Percentiles rank a stretch among this genome's conserved stretches.
phyloP scores from a whole-genome alignment of 2,888 invertebrate genomes.

The Cyclophora punctaria region DNA sequence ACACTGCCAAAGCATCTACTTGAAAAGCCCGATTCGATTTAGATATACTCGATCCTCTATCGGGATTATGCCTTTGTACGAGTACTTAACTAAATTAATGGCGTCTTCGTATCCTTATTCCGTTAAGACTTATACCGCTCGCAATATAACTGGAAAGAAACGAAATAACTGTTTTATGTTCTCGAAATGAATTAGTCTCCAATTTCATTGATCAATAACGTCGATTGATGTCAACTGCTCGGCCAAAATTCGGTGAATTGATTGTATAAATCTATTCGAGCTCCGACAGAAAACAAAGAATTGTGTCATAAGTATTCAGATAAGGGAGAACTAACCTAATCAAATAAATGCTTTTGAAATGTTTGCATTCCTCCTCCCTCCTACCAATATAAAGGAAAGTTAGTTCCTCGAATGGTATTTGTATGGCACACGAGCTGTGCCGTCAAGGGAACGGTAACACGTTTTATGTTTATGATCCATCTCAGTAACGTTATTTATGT shows the following conservation, averaged over 20 bases:
- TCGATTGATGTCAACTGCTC: too few species aligned
- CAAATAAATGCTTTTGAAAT: slow-evolving; percentile 33
- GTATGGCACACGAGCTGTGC: slow-evolving; percentile 26
- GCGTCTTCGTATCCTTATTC: slow-evolving; percentile 1
- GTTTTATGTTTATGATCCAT: slow-evolving; percentile 49
- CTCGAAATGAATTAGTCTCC: neutral
- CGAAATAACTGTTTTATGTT: neutral
- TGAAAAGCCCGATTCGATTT: slow-evolving; percentile 26
- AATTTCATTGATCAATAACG: too few species aligned
- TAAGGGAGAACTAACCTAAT: slow-evolving; percentile 24
- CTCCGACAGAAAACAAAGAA: neutral
- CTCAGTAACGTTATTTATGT: slow-evolving; percentile 37
- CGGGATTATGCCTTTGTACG: slow-evolving; percentile 9
- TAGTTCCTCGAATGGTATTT: slow-evolving; percentile 38
- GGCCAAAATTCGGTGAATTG: too few species aligned
- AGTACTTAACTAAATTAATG: slow-evolving; percentile 18
- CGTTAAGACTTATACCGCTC: neutral
- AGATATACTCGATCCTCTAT: slow-evolving; percentile 16
- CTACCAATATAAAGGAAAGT: slow-evolving; percentile 37
- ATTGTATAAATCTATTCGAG: too few species aligned
- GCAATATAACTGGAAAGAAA: slow-evolving; percentile 3
- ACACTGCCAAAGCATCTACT: slow-evolving; percentile 20
- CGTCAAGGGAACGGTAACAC: slow-evolving; percentile 35
- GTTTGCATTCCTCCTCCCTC: slow-evolving; percentile 33
- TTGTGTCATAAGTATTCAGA: slow-evolving; percentile 13